Evolutionary conservation across 2,797 vertebrate genomes (phyloP), one percentile per base, ranked within the genome.

Genomic region (Catamblyrhynchus diadema): DNA sequence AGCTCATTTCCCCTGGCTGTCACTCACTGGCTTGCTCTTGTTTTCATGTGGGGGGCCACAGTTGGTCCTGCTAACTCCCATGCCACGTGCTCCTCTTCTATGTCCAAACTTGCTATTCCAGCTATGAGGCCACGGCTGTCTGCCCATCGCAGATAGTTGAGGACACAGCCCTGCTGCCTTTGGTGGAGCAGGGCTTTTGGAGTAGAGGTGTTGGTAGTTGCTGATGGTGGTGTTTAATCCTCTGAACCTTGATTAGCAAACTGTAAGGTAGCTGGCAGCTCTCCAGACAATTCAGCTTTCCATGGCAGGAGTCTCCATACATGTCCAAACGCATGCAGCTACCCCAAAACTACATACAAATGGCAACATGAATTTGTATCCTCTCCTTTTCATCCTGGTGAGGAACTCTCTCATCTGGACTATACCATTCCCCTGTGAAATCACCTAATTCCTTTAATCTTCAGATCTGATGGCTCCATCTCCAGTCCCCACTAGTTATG

Each of bases 401-500:
- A 79, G 18, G 24, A 61, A 14, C 45, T 50, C 28, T 79, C 67
- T 54, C 24, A 21, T 59, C 39, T 51, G 56, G 56, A 39, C 35
- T 21, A 23, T 42, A 44, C 30, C 7, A 2, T 24, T 69, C 15
- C 2, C 1, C 42, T 51, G 14, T 33, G 51, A 77, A 91, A 79
- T 47, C 0, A 0, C 16, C 12, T 18, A 5, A 28, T 75, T 92
- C 15, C 15, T 74, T 64, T 66, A 16, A 13, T 16, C 20, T 56
- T 65, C 48, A 53, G 73, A 30, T 42, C 37, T 65, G 17, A 53
- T 48, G 60, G 33, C 53, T 18, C 7, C 20, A 35, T 70, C 39
- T 45, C 30, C 27, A 56, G 6, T 53, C 22, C 27, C 13, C 2
- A 0, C 7, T 5, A 2, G n/a, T 35, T 3, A 4, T 25, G 42